Base-by-base conservation (phyloP, 2,888 invertebrate species). In the Lysandra coridon region DNA sequence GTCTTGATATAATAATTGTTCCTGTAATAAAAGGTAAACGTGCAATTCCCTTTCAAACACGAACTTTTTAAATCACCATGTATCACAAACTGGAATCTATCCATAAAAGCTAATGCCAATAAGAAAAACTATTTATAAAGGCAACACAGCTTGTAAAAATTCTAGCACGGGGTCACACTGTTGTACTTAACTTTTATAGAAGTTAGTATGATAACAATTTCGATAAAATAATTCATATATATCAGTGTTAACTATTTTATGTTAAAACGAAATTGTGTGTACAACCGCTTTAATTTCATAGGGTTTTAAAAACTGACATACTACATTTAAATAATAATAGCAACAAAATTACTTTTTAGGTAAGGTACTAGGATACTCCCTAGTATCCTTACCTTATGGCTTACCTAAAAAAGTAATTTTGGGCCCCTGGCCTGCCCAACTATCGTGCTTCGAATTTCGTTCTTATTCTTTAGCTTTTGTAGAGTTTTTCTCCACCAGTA, bases 51-150 rank as follows among this genome's bases (percentile, higher is more conserved):
- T 49, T 12, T 2, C 49, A 49, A 49, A 12, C 10, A 49, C 49
- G 12, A 23, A 23, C 62, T n/a, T 17, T 57, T 57, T 4, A 57
- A 17, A 57, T 7, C 14, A 14, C 69, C 37, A 17, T 69, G 69
- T 69, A 33, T 69, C 14, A 33, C 69, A 1, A 69, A 69, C 69
- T 69, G 33, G 69, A 69, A 69, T 69, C 33, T 64, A 64, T 14
- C 69, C 69, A 69, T 69, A 69, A 69, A 69, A 69, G 69, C 37
- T 69, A 69, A 33, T 69, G 17, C 33, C 69, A 69, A 17, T 37
- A 37, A 30, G 64, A 69, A 69, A 69, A 69, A 69, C 69, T 69
- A 69, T 69, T 69, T 69, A 69, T 69, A 69, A 69, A 69, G 33
- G 69, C 69, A 37, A 17, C 14, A 17, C 69, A 37, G 4, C 33